Evolutionary conservation across 1,140 invertebrate species (phyloP).

Genomic region (Neuroterus valhalla): DNA sequence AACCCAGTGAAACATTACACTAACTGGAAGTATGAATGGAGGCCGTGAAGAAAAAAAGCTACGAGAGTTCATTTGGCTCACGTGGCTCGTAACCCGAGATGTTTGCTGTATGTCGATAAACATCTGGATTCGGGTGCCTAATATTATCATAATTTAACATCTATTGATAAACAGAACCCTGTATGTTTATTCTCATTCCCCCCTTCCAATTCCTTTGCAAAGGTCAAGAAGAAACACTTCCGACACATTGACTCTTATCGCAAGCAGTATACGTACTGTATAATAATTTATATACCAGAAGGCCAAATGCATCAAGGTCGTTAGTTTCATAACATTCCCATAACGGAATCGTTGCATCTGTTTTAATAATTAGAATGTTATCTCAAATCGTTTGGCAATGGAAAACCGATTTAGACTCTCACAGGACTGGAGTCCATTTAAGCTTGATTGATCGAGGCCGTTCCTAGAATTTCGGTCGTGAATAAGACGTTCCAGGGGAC

Average conservation of each 20-base stretch:
- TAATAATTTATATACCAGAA: slow-evolving; percentile 10
- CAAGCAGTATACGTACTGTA: background rate
- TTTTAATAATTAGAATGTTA: background rate
- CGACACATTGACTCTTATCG: background rate
- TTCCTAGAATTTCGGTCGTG: too few relatives aligned
- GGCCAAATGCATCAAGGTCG: slow-evolving; percentile 2
- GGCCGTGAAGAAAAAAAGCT: too few relatives aligned
- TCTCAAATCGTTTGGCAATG: too few relatives aligned
- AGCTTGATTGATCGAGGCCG: too few relatives aligned
- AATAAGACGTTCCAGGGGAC: too few relatives aligned
- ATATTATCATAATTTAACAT: slow-evolving; percentile 15
- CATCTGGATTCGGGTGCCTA: slow-evolving; percentile 5
- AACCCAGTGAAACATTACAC: too few relatives aligned
- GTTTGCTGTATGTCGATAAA: slow-evolving; percentile 6
- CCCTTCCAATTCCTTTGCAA: background rate
- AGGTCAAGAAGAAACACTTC: slow-evolving; percentile 7
- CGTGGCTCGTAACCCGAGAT: slow-evolving; percentile 2
- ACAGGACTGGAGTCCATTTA: too few relatives aligned
- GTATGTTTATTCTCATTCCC: background rate
- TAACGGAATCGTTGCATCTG: background rate
- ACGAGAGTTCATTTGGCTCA: background rate
- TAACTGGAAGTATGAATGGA: too few relatives aligned
- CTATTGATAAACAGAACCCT: slow-evolving; percentile 10
- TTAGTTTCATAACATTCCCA: background rate
- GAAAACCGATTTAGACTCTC: too few relatives aligned